phyloP scores from a whole-genome alignment of 2,888 invertebrate genomes.

The Tipula unca region DNA sequence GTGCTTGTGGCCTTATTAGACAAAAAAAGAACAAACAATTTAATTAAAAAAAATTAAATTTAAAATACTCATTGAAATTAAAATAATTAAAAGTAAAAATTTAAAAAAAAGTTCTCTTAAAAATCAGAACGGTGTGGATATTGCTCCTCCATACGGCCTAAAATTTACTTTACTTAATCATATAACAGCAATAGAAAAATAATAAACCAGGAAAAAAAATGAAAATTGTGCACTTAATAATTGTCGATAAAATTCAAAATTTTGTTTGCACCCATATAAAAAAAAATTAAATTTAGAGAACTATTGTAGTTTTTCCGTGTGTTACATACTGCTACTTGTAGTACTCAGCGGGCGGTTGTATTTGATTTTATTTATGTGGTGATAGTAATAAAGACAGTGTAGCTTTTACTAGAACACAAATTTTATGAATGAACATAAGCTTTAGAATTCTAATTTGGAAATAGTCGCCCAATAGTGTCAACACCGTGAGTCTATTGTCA shows the following conservation, averaged over 20 bases:
- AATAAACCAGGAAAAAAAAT: neutral
- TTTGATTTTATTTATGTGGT: neutral
- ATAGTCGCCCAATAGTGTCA: no score
- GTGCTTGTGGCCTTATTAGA: constrained; percentile 19
- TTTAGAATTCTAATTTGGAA: no score
- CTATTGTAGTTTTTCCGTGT: neutral
- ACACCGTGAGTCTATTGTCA: no score
- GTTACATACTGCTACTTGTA: neutral
- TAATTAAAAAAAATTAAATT: neutral
- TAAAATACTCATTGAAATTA: constrained; percentile 15
- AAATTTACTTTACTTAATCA: neutral
- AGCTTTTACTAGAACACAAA: no score
- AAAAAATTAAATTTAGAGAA: neutral
- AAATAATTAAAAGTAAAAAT: neutral
- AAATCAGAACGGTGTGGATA: neutral
- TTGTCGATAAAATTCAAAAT: neutral
- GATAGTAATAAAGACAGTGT: no score
- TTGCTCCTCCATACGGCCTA: neutral
- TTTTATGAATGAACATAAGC: no score
- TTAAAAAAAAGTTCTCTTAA: neutral
- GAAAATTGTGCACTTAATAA: neutral
- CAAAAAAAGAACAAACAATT: neutral
- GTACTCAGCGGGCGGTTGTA: neutral
- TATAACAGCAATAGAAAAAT: neutral
- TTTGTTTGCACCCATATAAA: neutral